These are phyloP conservation scores for Gobio occitaniae DNA, from an alignment of 2,797 vertebrate genomes.

Conservation along the genomic window DNA sequence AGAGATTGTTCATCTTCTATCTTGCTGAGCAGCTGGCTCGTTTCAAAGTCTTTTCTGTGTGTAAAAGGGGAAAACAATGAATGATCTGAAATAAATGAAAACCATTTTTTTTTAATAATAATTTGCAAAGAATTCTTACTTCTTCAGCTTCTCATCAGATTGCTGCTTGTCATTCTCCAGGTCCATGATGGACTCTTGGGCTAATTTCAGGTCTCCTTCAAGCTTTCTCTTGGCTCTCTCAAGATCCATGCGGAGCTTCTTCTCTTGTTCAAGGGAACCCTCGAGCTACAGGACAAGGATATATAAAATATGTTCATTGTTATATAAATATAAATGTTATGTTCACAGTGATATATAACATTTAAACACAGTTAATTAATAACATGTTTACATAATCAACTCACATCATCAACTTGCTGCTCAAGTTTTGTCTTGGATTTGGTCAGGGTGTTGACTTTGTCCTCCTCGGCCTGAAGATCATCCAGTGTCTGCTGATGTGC, in stretches of 20 bases:
- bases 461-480: conserved; percentile 80
- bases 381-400: conserved; percentile 42
- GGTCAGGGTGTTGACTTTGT: conserved; percentile 83
- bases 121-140: conserved; percentile 70
- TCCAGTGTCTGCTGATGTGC: conserved; percentile 74
- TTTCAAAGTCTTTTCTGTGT: conserved; percentile 89
- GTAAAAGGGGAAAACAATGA: too few relatives aligned
- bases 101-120: too few relatives aligned
- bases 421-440: conserved; percentile 88
- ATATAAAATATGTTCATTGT: not conserved
- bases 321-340: too few relatives aligned
- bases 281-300: conserved; percentile 67
- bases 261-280: conserved; percentile 86
- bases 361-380: too few relatives aligned
- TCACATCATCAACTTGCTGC: conserved; percentile 89
- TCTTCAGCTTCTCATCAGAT: conserved; percentile 86
- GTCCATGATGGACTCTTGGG: conserved; percentile 84
- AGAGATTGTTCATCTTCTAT: conserved; percentile 87
- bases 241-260: conserved; percentile 85
- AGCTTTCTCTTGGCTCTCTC: conserved; percentile 88
- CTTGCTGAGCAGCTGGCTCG: conserved; percentile 84
- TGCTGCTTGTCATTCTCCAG: conserved; percentile 88
- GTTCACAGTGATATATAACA: not conserved
- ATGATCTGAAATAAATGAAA: too few relatives aligned
- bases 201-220: conserved; percentile 87